Percentiles rank a stretch among this genome's conserved stretches.
Evolutionary conservation across 1,140 invertebrate species (phyloP).

Genomic region (Charaxes varanes): DNA sequence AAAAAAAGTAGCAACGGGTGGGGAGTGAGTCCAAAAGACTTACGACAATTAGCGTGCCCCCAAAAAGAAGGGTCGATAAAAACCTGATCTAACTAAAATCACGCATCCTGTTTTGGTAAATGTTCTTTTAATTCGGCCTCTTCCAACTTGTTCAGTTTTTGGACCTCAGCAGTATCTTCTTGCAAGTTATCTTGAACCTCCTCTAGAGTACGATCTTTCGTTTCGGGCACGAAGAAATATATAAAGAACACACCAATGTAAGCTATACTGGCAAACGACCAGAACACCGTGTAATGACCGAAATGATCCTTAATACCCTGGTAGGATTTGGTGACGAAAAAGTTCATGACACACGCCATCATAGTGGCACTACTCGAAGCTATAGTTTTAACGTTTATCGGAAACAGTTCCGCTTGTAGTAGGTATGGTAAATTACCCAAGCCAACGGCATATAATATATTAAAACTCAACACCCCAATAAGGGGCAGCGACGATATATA

Average conservation of each 20-base stretch:
- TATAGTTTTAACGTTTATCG: slow-evolving; percentile 76
- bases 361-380: slow-evolving; percentile 65
- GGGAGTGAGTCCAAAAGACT: too few species aligned
- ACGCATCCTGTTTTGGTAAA: too few species aligned
- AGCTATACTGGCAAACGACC: slow-evolving; percentile 73
- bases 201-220: slow-evolving; percentile 80
- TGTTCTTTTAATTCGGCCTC: too few species aligned
- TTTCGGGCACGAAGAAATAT: slow-evolving; percentile 81
- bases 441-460: slow-evolving; percentile 75
- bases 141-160: slow-evolving; percentile 30
- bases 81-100: too few species aligned
- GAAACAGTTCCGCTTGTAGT: slow-evolving; percentile 78
- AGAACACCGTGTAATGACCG: slow-evolving; percentile 75
- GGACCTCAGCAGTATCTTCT: slow-evolving; percentile 24
- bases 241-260: slow-evolving; percentile 76
- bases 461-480: slow-evolving; percentile 75
- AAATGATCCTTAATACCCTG: slow-evolving; percentile 72
- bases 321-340: slow-evolving; percentile 74
- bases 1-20: too few species aligned
- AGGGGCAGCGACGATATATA: slow-evolving; percentile 72
- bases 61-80: too few species aligned
- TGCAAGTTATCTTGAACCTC: slow-evolving; percentile 76
- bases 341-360: slow-evolving; percentile 64
- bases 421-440: slow-evolving; percentile 77
- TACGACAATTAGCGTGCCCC: too few species aligned